phyloP scores from a whole-genome alignment of 2,888 invertebrate species.

The Dryadula phaetusa region DNA sequence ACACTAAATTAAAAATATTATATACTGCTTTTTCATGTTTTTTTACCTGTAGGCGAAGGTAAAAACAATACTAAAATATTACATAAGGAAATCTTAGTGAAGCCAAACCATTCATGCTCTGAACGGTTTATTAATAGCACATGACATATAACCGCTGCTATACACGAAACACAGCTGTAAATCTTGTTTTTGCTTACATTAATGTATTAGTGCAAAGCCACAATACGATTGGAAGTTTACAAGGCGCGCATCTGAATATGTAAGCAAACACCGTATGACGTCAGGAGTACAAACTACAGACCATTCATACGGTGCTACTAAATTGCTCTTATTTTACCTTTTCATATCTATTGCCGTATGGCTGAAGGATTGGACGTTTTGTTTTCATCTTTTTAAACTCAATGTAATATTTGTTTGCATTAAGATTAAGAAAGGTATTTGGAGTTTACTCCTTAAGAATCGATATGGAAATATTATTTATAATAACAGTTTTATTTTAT shows the following conservation, averaged over 20 bases:
- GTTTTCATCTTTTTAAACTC: background rate
- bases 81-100: constrained; percentile 23
- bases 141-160: constrained; percentile 21
- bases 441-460: no score
- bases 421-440: background rate
- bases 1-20: background rate
- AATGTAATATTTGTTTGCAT: background rate
- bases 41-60: background rate
- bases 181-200: constrained; percentile 53
- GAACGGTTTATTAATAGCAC: constrained; percentile 32
- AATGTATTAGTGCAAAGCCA: constrained; percentile 61
- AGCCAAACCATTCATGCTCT: constrained; percentile 13
- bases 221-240: constrained; percentile 77
- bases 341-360: background rate
- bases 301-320: constrained; percentile 30
- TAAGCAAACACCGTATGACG: constrained; percentile 75
- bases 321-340: constrained; percentile 23
- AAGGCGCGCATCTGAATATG: constrained; percentile 67
- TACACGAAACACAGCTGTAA: constrained; percentile 44
- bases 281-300: constrained; percentile 56
- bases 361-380: background rate
- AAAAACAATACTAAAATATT: constrained; percentile 4
- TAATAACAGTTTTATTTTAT: no score
- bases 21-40: background rate
- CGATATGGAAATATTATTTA: no score